Base-by-base conservation (phyloP, 1,140 invertebrate genomes). In the Drosophila athabasca region DNA sequence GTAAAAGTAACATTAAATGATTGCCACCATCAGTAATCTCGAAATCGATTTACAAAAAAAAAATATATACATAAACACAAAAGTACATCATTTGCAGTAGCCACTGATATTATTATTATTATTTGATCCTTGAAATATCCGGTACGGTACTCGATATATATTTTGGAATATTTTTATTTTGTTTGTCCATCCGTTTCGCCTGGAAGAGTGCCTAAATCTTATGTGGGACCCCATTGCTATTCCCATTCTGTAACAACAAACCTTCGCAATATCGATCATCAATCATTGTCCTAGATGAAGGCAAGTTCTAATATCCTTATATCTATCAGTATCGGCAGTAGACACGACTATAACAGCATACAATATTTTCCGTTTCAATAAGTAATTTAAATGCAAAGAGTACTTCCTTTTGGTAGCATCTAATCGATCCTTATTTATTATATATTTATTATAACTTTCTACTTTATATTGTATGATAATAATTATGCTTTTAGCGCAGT, bases 1-100 rank as follows among this genome's bases (percentile, higher is more conserved):
- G 15, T 69, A 71, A 71, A 62, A 46, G 55, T 71, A 69, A 62
- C 39, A 44, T 66, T 35, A 65, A 76, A 57, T 54, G 22, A 79
- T 69, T 69, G 50, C 45, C 35, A 62, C 15, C 48, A 41, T 41
- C 55, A 54, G 31, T 48, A 48, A 26, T n/a, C 26, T 54, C n/a
- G 7, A 17, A 50, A 50, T 31, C 55, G 6, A 41, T 67, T 68
- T 6, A 19, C 6, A 26, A 22, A 49, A 19, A 19, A 19, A 19
- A 0, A 19, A 19, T 19, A 19, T 19, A 19, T 19, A 19, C 1
- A 19, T 19, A 19, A 7, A 41, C 2, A 29, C 24, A 17, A 19
- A 45, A 26, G 2, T 39, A 39, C 11, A 39, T 5, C 35, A 39
- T 39, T 39, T 39, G 35, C 35, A 39, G 11, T 39, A 39, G 35